Evolutionary conservation across 1,140 invertebrate genomes (phyloP).

Genomic region (Anagrus nilaparvatae): DNA sequence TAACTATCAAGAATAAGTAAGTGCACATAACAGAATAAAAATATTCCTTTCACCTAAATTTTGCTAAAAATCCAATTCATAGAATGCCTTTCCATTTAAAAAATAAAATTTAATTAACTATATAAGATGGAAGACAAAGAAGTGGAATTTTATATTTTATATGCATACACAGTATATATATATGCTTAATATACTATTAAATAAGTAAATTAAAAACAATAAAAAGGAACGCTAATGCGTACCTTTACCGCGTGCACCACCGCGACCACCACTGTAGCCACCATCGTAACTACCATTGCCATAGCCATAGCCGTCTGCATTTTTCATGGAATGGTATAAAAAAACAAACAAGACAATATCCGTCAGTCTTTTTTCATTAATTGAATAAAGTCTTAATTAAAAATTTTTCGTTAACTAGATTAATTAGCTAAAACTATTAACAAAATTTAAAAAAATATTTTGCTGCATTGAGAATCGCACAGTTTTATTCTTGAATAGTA

Average conservation of each 20-base stretch:
- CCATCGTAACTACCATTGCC: constrained; percentile 68
- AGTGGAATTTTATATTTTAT: constrained; percentile 13
- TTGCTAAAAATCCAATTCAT: neutral
- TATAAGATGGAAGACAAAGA: constrained; percentile 13
- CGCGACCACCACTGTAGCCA: constrained; percentile 65
- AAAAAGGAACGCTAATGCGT: constrained; percentile 45
- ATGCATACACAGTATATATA: constrained; percentile 4
- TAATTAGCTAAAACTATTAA: too few species aligned
- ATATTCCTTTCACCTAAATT: too few species aligned
- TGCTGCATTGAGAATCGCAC: too few species aligned
- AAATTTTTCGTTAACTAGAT: too few species aligned
- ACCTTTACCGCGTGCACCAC: constrained; percentile 71
- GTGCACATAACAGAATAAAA: too few species aligned
- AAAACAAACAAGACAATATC: constrained; percentile 34
- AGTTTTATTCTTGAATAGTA: too few species aligned
- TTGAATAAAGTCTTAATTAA: too few species aligned
- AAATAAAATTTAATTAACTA: constrained; percentile 9
- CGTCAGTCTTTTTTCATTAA: constrained; percentile 15
- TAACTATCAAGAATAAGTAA: too few species aligned
- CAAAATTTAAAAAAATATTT: too few species aligned
- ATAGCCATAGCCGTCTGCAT: constrained; percentile 62
- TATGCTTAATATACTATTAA: constrained; percentile 1
- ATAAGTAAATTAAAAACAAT: constrained; percentile 23
- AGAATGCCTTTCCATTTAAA: neutral
- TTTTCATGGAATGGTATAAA: constrained; percentile 42